These are phyloP conservation scores for Achlya flavicornis DNA, from an alignment of 2,888 invertebrate species.

Conservation along the genomic window DNA sequence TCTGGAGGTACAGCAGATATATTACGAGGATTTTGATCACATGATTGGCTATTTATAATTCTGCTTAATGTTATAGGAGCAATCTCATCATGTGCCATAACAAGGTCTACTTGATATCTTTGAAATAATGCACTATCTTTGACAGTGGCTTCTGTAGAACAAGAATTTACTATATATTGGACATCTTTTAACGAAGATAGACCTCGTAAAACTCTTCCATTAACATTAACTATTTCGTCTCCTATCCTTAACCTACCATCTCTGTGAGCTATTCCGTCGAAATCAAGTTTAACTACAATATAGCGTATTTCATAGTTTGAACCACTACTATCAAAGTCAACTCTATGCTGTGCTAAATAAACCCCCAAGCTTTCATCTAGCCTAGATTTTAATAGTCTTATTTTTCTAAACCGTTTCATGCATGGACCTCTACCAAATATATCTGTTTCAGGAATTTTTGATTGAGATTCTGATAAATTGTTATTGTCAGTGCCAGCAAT, in stretches of 20 bases:
- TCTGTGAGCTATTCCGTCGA: constrained; percentile 88
- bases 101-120: constrained; percentile 83
- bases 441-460: constrained; percentile 62
- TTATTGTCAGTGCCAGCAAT: constrained; percentile 59
- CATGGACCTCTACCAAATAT: constrained; percentile 84
- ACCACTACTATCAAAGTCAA: constrained; percentile 77
- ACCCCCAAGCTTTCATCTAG: constrained; percentile 88
- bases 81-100: constrained; percentile 86
- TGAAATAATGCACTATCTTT: constrained; percentile 70
- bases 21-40: constrained; percentile 53
- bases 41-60: constrained; percentile 67
- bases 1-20: constrained; percentile 70
- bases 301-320: constrained; percentile 85
- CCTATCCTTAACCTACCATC: constrained; percentile 92
- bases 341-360: constrained; percentile 87
- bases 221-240: constrained; percentile 95
- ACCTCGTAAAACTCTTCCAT: constrained; percentile 91
- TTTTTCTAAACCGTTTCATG: constrained; percentile 85
- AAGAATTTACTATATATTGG: constrained; percentile 82
- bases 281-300: constrained; percentile 85
- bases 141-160: constrained; percentile 72
- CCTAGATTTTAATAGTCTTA: constrained; percentile 86
- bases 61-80: constrained; percentile 79
- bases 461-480: constrained; percentile 58
- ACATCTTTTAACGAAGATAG: constrained; percentile 87